phyloP scores from a whole-genome alignment of 2,888 invertebrate species.

The Mycalesis mineus region DNA sequence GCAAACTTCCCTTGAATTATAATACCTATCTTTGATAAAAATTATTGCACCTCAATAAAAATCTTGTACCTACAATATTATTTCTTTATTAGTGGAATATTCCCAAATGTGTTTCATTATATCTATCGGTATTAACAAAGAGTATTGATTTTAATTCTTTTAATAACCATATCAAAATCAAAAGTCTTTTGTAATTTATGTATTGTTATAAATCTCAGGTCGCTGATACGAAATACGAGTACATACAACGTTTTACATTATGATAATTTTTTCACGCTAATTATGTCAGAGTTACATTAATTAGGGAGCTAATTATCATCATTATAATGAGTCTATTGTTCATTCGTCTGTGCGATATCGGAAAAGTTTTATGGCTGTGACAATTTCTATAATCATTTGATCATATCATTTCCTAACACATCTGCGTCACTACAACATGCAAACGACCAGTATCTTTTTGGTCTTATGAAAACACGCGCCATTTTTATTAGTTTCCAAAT shows the following conservation, averaged over 20 bases:
- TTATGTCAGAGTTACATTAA: slow-evolving; percentile 2
- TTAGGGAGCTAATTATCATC: slow-evolving; percentile 7
- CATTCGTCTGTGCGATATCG: slow-evolving; percentile 2
- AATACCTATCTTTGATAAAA: neutral
- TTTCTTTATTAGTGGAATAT: slow-evolving; percentile 2
- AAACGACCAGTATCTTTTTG: neutral
- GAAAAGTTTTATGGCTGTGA: neutral
- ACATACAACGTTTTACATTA: neutral
- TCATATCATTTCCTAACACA: slow-evolving; percentile 1
- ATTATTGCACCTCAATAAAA: neutral
- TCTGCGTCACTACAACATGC: neutral
- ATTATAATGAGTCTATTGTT: slow-evolving; percentile 20
- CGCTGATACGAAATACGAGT: neutral
- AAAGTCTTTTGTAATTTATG: neutral
- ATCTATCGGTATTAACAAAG: neutral
- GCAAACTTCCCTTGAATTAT: neutral
- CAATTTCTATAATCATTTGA: slow-evolving; percentile 6
- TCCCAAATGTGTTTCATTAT: neutral
- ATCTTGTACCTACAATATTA: neutral
- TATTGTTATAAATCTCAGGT: neutral
- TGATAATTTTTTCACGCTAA: neutral
- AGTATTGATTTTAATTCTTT: neutral
- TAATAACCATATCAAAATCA: slow-evolving; percentile 15
- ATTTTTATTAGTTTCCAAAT: slow-evolving; percentile 4
- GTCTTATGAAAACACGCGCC: slow-evolving; percentile 11